A percentile compares a stretch with the other conserved stretches of the same genome.
Conservation (phyloP, 2,113 vertebrate species). For the Entomyzon cyanotis region DNA sequence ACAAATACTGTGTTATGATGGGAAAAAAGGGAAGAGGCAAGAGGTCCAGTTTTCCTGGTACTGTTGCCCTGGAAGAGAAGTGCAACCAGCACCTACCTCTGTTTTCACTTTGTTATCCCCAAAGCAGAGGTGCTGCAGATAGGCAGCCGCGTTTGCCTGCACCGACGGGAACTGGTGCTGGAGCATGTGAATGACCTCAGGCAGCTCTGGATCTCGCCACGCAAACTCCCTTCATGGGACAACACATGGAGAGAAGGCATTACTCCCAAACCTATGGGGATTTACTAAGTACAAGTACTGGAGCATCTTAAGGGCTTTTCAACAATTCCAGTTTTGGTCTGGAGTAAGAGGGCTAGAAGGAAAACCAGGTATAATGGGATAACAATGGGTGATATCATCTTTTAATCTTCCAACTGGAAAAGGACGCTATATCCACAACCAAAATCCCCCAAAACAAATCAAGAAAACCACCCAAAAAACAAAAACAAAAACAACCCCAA, state of each 20-base stretch:
- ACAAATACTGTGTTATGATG: accelerated
- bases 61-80: background rate
- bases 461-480: too few species aligned
- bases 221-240: slow-evolving; percentile 87
- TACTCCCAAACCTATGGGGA: accelerated
- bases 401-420: background rate
- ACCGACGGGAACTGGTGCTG: slow-evolving; percentile 97
- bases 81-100: slow-evolving; percentile 75
- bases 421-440: background rate
- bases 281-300: accelerated
- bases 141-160: slow-evolving; percentile 94
- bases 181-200: slow-evolving; percentile 97
- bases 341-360: background rate
- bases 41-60: background rate
- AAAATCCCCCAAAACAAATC: too few species aligned
- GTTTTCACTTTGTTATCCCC: slow-evolving; percentile 91
- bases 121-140: slow-evolving; percentile 96
- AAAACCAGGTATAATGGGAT: background rate
- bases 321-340: background rate
- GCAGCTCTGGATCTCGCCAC: slow-evolving; percentile 93
- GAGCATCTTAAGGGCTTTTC: background rate
- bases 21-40: background rate
- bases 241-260: background rate
- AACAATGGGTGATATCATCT: background rate
- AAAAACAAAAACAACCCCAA: too few species aligned